Percentiles rank a stretch among this genome's conserved stretches.
Evolutionary conservation across 2,888 invertebrate species (phyloP).

Genomic region (Agrochola litura): DNA sequence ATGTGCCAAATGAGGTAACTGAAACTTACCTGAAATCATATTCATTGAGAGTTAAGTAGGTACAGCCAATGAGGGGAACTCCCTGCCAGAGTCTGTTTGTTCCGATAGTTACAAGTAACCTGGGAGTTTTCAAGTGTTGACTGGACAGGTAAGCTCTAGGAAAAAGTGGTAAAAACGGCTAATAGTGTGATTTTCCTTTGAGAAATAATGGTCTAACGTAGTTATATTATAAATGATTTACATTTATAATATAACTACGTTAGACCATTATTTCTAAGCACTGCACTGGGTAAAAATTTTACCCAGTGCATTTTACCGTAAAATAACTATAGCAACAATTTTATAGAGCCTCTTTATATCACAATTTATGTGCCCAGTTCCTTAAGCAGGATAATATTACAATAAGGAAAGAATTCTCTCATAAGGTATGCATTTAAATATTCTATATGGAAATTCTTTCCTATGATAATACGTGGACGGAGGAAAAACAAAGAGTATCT

Average conservation of each 20-base stretch:
- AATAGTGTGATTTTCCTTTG: background rate
- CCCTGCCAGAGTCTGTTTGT: background rate
- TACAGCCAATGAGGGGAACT: background rate
- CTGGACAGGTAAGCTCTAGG: background rate
- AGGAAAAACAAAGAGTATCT: conserved; percentile 44
- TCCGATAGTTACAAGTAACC: background rate
- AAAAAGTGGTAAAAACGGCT: background rate
- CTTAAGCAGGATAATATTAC: conserved; percentile 42
- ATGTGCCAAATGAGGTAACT: background rate
- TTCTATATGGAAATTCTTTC: conserved; percentile 58
- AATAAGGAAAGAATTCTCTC: conserved; percentile 53
- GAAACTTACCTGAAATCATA: background rate
- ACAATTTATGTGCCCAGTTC: conserved; percentile 8
- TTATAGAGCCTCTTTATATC: background rate
- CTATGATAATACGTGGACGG: conserved; percentile 50
- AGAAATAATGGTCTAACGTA: too few species aligned
- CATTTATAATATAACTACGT: too few species aligned
- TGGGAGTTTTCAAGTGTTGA: background rate
- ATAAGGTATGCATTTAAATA: conserved; percentile 60
- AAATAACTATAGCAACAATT: background rate
- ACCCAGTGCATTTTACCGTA: too few species aligned
- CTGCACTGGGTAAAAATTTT: background rate
- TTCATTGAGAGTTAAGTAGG: background rate
- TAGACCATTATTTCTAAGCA: background rate
- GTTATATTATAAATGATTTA: too few species aligned